Evolutionary conservation across 1,140 invertebrate genomes (phyloP).

Genomic region (Listronotus bonariensis): DNA sequence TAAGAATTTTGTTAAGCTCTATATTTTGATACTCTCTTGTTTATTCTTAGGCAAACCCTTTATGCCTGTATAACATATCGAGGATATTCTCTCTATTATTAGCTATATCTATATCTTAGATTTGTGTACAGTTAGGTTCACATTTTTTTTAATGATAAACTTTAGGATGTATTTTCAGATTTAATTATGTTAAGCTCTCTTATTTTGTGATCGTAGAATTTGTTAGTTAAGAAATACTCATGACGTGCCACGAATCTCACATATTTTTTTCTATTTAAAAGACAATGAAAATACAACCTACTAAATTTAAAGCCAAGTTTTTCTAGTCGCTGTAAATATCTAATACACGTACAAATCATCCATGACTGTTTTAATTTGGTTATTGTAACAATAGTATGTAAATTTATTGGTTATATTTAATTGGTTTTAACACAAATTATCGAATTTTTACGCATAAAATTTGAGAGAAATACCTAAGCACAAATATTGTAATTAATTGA

Average conservation of each 20-base stretch:
- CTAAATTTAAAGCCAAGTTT: conserved; percentile 37
- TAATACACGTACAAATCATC: conserved; percentile 44
- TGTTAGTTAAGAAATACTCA: conserved; percentile 28
- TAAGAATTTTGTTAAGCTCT: conserved; percentile 23
- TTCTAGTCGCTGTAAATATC: conserved; percentile 49
- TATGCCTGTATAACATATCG: conserved; percentile 47
- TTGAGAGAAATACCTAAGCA: conserved; percentile 34
- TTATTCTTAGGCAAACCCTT: conserved; percentile 38
- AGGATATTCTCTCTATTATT: conserved; percentile 45
- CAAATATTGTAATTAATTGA: conserved; percentile 36
- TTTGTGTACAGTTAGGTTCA: conserved; percentile 32
- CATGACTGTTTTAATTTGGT: conserved; percentile 23
- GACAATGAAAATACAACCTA: conserved; percentile 40
- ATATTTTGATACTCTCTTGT: conserved; percentile 48
- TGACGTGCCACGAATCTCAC: conserved; percentile 31
- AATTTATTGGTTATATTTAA: conserved; percentile 20
- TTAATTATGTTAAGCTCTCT: conserved; percentile 26
- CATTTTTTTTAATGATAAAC: conserved; percentile 32
- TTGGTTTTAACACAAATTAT: conserved; percentile 17
- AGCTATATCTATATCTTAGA: conserved; percentile 43
- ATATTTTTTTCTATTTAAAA: conserved; percentile 4
- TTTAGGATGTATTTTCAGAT: conserved; percentile 42
- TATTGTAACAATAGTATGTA: background rate
- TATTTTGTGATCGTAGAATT: conserved; percentile 33
- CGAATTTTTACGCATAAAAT: conserved; percentile 32